Percentiles rank a stretch among this genome's conserved stretches.
Evolutionary conservation across 2,113 vertebrate genomes (phyloP).

Genomic region (Macquaria australasica): DNA sequence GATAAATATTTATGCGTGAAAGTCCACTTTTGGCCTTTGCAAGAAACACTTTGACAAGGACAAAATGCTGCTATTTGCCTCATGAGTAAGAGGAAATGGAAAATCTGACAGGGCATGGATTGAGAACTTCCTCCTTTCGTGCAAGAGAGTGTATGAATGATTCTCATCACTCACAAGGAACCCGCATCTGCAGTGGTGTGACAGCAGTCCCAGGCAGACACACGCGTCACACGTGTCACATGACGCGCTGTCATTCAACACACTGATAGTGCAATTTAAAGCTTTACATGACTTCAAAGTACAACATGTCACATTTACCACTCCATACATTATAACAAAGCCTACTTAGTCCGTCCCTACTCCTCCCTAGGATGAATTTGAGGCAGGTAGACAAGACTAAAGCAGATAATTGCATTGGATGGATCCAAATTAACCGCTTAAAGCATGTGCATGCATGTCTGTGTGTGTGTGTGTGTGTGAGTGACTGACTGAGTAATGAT

Average conservation of each 20-base stretch:
- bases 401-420: slow-evolving; percentile 32
- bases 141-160: not conserved
- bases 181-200: not conserved
- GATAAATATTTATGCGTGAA: slow-evolving; percentile 22
- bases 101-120: slow-evolving; percentile 12
- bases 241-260: slow-evolving; percentile 44
- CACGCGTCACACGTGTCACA: not conserved
- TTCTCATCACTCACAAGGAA: slow-evolving; percentile 14
- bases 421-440: slow-evolving; percentile 3
- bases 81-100: slow-evolving; percentile 46
- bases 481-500: not conserved
- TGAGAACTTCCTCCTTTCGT: slow-evolving; percentile 42
- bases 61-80: slow-evolving; percentile 16
- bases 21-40: not conserved
- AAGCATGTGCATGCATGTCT: slow-evolving; percentile 21
- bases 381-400: slow-evolving; percentile 13
- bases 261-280: not conserved
- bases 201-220: slow-evolving; percentile 35
- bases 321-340: not conserved
- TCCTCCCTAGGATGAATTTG: not conserved
- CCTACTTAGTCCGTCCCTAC: not conserved
- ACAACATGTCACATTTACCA: not conserved
- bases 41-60: not conserved
- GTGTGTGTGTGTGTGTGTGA: not conserved
- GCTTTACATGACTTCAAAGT: not conserved